Conservation (phyloP, 2,797 vertebrate genomes). For the Phyllotis vaccarum region DNA sequence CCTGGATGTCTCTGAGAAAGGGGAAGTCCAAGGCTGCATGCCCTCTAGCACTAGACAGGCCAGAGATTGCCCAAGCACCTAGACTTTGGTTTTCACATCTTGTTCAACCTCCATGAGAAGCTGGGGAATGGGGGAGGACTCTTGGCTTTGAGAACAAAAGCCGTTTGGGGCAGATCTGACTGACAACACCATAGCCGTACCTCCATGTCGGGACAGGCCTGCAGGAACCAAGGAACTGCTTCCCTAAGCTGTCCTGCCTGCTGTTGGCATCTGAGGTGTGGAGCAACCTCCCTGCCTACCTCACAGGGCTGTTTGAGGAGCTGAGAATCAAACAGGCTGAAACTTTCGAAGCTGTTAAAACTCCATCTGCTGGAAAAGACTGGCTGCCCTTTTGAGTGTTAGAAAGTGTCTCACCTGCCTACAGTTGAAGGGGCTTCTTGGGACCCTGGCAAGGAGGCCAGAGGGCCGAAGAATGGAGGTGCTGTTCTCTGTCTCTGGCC, state of each 20-base stretch:
- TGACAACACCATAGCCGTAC: background rate
- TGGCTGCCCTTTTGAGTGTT: background rate
- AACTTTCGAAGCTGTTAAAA: background rate
- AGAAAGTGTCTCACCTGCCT: background rate
- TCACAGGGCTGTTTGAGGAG: constrained; percentile 46
- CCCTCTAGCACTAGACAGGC: background rate
- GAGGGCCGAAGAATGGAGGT: too few species aligned
- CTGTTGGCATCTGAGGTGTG: fast-evolving
- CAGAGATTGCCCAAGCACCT: background rate
- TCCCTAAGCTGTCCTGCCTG: background rate
- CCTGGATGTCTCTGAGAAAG: background rate
- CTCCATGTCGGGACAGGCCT: background rate
- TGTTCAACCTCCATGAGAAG: background rate
- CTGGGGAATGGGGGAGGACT: background rate
- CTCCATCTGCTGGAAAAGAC: background rate
- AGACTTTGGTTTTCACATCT: background rate
- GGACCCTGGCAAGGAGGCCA: background rate
- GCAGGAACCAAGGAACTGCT: background rate
- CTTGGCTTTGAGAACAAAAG: background rate
- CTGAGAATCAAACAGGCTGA: background rate
- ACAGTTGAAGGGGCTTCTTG: background rate
- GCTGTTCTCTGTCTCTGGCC: fast-evolving
- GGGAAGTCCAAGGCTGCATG: background rate
- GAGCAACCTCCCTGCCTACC: background rate
- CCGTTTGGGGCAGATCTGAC: background rate